Percentiles rank a stretch among this genome's conserved stretches.
phyloP scores from a whole-genome alignment of 1,140 invertebrate genomes.

The Battus philenor region DNA sequence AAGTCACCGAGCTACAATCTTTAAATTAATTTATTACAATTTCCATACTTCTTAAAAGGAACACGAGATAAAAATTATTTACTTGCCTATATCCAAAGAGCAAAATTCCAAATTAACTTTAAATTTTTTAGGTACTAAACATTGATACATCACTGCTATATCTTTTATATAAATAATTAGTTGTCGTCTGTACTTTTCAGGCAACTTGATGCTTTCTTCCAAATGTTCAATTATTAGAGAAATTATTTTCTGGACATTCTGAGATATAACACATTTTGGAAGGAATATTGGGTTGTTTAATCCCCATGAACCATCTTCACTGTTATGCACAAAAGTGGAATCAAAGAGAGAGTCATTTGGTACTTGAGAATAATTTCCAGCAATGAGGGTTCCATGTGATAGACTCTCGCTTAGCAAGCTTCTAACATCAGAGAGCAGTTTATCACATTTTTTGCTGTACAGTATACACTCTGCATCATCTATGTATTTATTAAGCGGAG shows the following conservation, averaged over 20 bases:
- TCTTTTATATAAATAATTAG: slow-evolving; percentile 58
- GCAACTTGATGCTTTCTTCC: slow-evolving; percentile 55
- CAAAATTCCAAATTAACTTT: slow-evolving; percentile 59
- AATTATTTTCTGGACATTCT: slow-evolving; percentile 61
- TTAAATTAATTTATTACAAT: too few species aligned
- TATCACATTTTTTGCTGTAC: slow-evolving; percentile 69
- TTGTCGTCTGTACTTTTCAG: slow-evolving; percentile 49
- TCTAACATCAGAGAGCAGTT: slow-evolving; percentile 52
- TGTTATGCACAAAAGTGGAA: slow-evolving; percentile 18
- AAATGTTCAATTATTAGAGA: slow-evolving; percentile 57
- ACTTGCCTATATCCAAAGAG: slow-evolving; percentile 66
- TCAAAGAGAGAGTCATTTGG: slow-evolving; percentile 52
- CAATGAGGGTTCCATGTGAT: slow-evolving; percentile 43
- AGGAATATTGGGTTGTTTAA: slow-evolving; percentile 56
- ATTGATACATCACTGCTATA: slow-evolving; percentile 66
- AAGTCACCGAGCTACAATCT: too few species aligned
- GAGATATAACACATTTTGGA: slow-evolving; percentile 60
- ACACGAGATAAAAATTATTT: too few species aligned
- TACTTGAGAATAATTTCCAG: slow-evolving; percentile 30
- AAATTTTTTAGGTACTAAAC: slow-evolving; percentile 60
- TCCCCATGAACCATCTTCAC: slow-evolving; percentile 43
- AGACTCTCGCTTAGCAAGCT: slow-evolving; percentile 50
- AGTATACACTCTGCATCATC: slow-evolving; percentile 59
- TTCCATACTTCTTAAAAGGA: too few species aligned
- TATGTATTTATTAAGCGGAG: slow-evolving; percentile 60